Conservation (phyloP, 2,113 vertebrate species). For the Podocnemis expansa region DNA sequence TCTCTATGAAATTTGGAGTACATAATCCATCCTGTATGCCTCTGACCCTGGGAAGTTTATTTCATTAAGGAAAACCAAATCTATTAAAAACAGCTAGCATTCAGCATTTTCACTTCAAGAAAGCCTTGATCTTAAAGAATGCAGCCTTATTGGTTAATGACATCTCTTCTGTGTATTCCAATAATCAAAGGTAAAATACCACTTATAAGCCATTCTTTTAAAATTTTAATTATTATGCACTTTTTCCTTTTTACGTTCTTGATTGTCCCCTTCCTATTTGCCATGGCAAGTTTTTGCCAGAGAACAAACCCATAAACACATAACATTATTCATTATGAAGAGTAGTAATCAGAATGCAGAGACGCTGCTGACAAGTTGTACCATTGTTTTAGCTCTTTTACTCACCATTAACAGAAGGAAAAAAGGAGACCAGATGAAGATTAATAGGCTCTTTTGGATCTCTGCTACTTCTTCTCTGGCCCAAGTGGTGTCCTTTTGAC, state of each 20-base stretch:
- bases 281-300: slow-evolving; percentile 3
- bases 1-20: slow-evolving; percentile 52
- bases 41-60: slow-evolving; percentile 44
- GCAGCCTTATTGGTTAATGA: slow-evolving; percentile 34
- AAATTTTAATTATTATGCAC: slow-evolving; percentile 28
- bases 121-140: slow-evolving; percentile 43
- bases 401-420: neutral
- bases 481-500: neutral
- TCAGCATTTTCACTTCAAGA: slow-evolving; percentile 46
- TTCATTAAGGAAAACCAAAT: slow-evolving; percentile 67
- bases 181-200: slow-evolving; percentile 8
- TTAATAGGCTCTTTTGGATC: neutral
- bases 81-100: neutral
- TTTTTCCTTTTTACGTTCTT: neutral
- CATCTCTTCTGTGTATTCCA: slow-evolving; percentile 13
- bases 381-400: neutral
- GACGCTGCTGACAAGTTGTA: neutral
- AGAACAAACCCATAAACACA: neutral
- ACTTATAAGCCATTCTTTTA: slow-evolving; percentile 27
- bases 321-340: neutral
- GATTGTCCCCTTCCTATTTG: neutral
- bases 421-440: neutral
- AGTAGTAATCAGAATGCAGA: neutral
- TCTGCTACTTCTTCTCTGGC: neutral
- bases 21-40: slow-evolving; percentile 16